phyloP scores from a whole-genome alignment of 2,888 invertebrate genomes.

The Chaitophorus viminalis region DNA sequence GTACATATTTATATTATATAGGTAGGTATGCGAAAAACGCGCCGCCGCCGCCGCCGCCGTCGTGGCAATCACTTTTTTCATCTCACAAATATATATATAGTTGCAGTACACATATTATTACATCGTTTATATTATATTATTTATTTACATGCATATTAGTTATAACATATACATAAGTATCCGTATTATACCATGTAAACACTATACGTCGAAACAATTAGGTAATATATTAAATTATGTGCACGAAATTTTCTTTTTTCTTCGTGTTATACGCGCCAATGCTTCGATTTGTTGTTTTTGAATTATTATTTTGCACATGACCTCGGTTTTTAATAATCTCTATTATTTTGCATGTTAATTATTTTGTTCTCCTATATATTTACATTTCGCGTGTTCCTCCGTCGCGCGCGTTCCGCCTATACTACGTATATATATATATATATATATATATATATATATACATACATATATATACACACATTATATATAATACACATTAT shows the following conservation, averaged over 20 bases:
- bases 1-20: not conserved
- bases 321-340: slow-evolving; percentile 15
- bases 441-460: too few species aligned
- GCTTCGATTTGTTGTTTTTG: slow-evolving; percentile 17
- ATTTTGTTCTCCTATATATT: not conserved
- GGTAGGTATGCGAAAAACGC: slow-evolving; percentile 1
- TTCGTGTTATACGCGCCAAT: not conserved
- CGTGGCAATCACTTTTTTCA: not conserved
- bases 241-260: too few species aligned
- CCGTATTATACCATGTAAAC: too few species aligned
- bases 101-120: not conserved
- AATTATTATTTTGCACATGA: not conserved
- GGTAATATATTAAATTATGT: too few species aligned
- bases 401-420: not conserved
- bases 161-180: too few species aligned
- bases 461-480: too few species aligned
- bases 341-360: not conserved
- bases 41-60: not conserved
- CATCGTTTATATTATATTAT: not conserved
- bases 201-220: too few species aligned
- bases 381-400: not conserved
- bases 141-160: not conserved
- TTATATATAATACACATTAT: too few species aligned
- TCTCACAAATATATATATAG: not conserved
- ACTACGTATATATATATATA: too few species aligned